Conservation (phyloP, 2,797 vertebrate genomes). For the Heliangelus exortis region DNA sequence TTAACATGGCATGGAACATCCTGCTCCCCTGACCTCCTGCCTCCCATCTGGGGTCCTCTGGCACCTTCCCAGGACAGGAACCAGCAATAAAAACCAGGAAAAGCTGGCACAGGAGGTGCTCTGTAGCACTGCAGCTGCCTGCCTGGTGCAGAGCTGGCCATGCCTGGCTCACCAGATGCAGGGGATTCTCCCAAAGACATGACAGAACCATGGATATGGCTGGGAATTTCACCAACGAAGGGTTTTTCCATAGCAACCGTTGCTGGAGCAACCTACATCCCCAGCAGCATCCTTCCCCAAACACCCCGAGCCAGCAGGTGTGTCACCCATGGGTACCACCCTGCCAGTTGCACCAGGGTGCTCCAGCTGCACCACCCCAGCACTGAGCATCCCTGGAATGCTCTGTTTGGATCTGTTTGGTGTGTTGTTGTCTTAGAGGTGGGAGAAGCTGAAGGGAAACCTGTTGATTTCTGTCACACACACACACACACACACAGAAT, state of each 20-base stretch:
- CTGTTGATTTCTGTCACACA: not conserved
- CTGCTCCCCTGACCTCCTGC: not conserved
- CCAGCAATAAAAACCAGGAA: not conserved
- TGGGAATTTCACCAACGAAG: slow-evolving; percentile 6
- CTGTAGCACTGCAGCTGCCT: fast-evolving
- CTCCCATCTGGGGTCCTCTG: not conserved
- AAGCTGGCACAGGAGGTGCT: not conserved
- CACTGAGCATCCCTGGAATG: not conserved
- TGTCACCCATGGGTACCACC: not conserved
- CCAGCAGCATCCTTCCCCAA: not conserved
- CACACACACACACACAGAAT: no score
- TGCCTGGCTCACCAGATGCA: not conserved
- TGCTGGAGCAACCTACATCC: slow-evolving; percentile 52
- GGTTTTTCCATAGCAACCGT: slow-evolving; percentile 49
- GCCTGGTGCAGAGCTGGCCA: fast-evolving
- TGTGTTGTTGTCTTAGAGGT: not conserved
- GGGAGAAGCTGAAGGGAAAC: not conserved
- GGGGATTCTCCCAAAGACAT: not conserved
- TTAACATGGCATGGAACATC: not conserved
- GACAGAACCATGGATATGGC: not conserved
- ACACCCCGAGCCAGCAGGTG: fast-evolving
- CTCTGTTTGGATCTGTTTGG: not conserved
- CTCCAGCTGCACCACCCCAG: not conserved
- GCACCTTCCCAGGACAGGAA: not conserved
- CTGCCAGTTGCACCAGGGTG: fast-evolving